These are phyloP conservation scores for Automeris io DNA, from an alignment of 2,888 invertebrate species.

Conservation along the genomic window DNA sequence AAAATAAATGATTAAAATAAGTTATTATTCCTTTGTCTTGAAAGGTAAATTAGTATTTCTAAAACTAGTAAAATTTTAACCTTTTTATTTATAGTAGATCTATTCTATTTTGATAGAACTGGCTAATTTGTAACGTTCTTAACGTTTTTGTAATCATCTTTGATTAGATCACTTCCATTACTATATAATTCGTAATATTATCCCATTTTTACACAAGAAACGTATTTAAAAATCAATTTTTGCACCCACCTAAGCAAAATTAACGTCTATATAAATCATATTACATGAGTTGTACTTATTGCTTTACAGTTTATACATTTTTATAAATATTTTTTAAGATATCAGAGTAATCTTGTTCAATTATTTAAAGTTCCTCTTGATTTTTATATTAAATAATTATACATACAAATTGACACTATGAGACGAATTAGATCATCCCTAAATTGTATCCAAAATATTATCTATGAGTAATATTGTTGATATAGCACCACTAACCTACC, in stretches of 20 bases:
- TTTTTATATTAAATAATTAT: slow-evolving; percentile 3
- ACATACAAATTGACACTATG: slow-evolving; percentile 55
- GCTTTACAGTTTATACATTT: neutral
- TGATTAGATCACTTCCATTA: neutral
- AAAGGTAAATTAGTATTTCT: no score
- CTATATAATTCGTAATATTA: no score
- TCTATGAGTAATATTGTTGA: slow-evolving; percentile 67
- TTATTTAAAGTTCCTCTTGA: no score
- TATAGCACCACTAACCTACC: slow-evolving; percentile 66
- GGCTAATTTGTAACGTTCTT: neutral
- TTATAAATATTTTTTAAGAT: neutral
- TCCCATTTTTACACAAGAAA: neutral
- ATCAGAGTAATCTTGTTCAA: no score
- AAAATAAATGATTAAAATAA: no score
- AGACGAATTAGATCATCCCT: slow-evolving; percentile 50
- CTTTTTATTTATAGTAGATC: neutral
- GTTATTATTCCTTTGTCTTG: no score
- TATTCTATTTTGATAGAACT: neutral
- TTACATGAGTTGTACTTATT: neutral
- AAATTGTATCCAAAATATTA: slow-evolving; percentile 63
- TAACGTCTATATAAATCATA: neutral
- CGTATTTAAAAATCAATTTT: no score
- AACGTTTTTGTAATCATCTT: neutral
- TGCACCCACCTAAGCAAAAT: no score
- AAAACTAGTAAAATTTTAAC: neutral